Evolutionary conservation across 2,888 invertebrate species (phyloP).

Genomic region (Eupithecia insigniata): DNA sequence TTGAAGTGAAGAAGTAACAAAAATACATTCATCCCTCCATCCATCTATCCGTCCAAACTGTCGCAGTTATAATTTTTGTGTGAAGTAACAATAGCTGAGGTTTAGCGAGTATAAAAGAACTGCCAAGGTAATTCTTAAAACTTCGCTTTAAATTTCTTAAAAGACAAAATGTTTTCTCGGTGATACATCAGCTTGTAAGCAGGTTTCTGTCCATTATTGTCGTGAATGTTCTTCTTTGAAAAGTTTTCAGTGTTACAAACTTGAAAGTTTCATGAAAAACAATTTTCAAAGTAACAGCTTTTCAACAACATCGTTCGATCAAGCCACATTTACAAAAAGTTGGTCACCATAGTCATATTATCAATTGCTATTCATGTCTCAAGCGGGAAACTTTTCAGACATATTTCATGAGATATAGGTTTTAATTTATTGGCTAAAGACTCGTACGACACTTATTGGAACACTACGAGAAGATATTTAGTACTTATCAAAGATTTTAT

Average conservation of each 20-base stretch:
- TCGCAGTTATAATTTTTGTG: too few species aligned
- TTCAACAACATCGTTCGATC: background rate
- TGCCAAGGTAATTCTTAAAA: background rate
- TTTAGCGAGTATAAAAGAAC: background rate
- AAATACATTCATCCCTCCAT: too few species aligned
- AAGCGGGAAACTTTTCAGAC: conserved; percentile 4
- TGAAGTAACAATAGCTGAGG: background rate
- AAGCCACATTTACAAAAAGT: background rate
- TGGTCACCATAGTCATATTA: conserved; percentile 11
- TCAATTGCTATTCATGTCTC: background rate
- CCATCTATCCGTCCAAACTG: too few species aligned
- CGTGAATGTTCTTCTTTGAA: background rate
- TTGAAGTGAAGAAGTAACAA: too few species aligned
- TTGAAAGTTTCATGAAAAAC: conserved; percentile 14
- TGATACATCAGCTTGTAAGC: background rate
- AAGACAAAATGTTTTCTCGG: background rate
- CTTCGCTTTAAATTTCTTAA: background rate
- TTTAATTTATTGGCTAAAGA: background rate
- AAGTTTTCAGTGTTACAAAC: conserved; percentile 14
- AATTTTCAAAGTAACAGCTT: conserved; percentile 9
- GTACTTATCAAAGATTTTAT: too few species aligned
- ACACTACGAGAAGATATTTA: background rate
- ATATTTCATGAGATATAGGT: background rate
- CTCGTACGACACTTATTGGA: background rate
- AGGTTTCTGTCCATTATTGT: conserved; percentile 8